phyloP scores from a whole-genome alignment of 2,113 vertebrate species.

The Anarhynchus alexandrinus region DNA sequence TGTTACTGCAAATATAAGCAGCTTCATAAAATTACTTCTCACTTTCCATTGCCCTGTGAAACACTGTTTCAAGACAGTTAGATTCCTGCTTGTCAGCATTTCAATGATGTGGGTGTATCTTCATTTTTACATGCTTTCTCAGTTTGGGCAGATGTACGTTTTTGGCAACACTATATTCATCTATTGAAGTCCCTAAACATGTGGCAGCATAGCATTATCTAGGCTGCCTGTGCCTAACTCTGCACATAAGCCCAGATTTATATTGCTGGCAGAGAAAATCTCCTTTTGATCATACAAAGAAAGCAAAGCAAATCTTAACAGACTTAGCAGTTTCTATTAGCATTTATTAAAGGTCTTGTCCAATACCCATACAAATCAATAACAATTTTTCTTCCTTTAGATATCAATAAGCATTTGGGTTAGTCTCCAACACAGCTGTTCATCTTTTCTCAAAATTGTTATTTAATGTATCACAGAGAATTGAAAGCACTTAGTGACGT shows the following conservation, averaged over 20 bases:
- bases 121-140: neutral
- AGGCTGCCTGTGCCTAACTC: neutral
- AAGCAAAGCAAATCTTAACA: neutral
- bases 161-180: neutral
- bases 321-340: neutral
- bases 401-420: neutral
- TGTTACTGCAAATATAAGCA: neutral
- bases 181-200: neutral
- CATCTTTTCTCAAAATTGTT: neutral
- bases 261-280: neutral
- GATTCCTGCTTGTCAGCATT: neutral
- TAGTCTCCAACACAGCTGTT: neutral
- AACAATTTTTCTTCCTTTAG: neutral
- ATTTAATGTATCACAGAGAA: neutral
- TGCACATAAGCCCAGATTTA: neutral
- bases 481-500: neutral
- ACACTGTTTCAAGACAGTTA: neutral
- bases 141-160: neutral
- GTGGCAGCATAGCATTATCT: neutral
- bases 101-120: neutral
- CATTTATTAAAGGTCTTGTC: neutral
- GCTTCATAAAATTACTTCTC: neutral
- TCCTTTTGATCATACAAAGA: neutral
- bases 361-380: neutral
- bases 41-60: slow-evolving; percentile 9